A percentile compares a stretch with the other conserved stretches of the same genome.
These are phyloP conservation scores for Ormyrus pomaceus DNA, from an alignment of 2,888 invertebrate species.

Conservation along the genomic window DNA sequence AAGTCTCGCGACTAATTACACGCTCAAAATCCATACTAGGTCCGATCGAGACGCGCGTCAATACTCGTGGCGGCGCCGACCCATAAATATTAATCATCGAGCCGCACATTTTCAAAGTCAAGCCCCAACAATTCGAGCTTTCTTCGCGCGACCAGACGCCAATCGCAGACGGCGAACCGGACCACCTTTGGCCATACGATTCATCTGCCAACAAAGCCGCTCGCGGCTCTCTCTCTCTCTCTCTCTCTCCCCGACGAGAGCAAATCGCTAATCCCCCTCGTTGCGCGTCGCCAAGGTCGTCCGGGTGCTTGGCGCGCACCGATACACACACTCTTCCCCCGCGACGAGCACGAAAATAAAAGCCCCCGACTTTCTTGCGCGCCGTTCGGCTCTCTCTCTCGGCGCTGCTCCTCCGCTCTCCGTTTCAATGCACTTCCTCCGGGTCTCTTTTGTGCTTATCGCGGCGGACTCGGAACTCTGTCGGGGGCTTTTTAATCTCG, in stretches of 20 bases:
- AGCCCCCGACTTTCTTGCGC: too few relatives aligned
- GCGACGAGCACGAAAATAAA: neutral
- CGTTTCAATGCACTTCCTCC: constrained; percentile 32
- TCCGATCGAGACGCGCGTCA: too few relatives aligned
- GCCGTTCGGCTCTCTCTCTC: neutral
- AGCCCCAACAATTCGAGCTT: neutral
- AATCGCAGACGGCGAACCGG: too few relatives aligned
- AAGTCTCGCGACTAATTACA: too few relatives aligned
- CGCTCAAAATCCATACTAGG: too few relatives aligned
- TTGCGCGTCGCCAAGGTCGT: constrained; percentile 13
- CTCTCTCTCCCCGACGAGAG: neutral
- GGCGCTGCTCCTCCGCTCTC: neutral
- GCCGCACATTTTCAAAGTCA: neutral
- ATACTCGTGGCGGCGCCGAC: too few relatives aligned
- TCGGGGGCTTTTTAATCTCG: neutral
- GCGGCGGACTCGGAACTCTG: neutral
- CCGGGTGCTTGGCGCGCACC: neutral
- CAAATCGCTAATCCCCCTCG: constrained; percentile 24
- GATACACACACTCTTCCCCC: too few relatives aligned
- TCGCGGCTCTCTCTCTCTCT: neutral
- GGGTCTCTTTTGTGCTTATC: constrained; percentile 25
- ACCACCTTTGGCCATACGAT: too few relatives aligned
- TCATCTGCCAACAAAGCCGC: neutral
- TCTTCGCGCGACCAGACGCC: neutral
- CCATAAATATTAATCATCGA: neutral